phyloP scores from a whole-genome alignment of 2,113 vertebrate species.

The Spilogale gracilis region DNA sequence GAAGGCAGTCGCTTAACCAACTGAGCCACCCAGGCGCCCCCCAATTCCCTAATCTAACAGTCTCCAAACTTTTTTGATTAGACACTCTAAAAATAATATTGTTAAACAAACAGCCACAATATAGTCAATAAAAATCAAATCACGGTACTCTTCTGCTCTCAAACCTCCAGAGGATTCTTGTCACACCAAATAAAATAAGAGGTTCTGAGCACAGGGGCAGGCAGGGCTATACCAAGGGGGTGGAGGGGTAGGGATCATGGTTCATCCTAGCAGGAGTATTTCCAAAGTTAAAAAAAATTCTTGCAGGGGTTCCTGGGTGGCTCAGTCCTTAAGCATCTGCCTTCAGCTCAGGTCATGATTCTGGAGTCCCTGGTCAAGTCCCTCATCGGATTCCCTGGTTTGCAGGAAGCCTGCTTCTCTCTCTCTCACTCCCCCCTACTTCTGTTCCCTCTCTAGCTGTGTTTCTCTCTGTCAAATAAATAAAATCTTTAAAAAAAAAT shows the following conservation, averaged over 20 bases:
- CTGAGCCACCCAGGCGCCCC: too few species aligned
- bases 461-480: too few species aligned
- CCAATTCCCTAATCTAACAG: neutral
- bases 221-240: neutral
- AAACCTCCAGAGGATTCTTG: neutral
- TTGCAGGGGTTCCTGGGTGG: too few species aligned
- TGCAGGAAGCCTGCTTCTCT: too few species aligned
- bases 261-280: neutral
- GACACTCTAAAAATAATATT: neutral
- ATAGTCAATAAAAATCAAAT: slow-evolving; percentile 41
- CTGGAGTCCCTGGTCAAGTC: too few species aligned
- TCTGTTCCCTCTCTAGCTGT: too few species aligned
- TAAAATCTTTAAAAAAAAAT: too few species aligned
- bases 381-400: too few species aligned
- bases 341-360: too few species aligned
- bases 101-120: neutral
- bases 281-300: neutral
- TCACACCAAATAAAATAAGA: neutral
- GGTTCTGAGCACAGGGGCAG: neutral
- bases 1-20: too few species aligned
- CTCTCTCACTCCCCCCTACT: too few species aligned
- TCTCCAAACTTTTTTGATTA: slow-evolving; percentile 8
- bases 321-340: too few species aligned
- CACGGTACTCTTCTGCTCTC: neutral
- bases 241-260: rapidly evolving